Conservation (phyloP, 2,888 invertebrate species). For the Acanthosepion lycidas region DNA sequence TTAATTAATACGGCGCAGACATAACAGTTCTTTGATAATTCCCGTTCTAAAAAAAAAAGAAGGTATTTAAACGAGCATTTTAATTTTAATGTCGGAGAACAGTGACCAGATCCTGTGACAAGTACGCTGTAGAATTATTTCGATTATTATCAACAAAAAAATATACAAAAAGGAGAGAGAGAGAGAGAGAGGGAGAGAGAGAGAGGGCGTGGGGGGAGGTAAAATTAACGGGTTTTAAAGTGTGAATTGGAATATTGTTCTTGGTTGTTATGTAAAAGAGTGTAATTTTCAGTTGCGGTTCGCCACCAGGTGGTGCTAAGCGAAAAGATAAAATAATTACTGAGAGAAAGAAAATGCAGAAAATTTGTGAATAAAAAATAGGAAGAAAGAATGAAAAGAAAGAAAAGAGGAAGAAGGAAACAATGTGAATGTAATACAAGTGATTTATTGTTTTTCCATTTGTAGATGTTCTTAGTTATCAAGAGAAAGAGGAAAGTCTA, state of each 20-base stretch:
- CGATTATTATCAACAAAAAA: not conserved
- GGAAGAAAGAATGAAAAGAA: not conserved
- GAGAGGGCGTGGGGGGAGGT: not conserved
- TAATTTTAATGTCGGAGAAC: not conserved
- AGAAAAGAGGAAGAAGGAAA: not conserved
- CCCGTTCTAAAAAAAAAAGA: not conserved
- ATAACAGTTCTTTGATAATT: conserved; percentile 10
- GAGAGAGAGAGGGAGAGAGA: no score
- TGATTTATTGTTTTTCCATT: not conserved
- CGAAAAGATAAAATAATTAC: not conserved
- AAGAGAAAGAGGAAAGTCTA: not conserved
- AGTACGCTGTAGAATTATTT: conserved; percentile 16
- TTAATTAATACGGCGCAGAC: not conserved
- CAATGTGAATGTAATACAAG: not conserved
- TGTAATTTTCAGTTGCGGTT: not conserved
- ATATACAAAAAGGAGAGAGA: not conserved
- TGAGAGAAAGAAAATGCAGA: not conserved
- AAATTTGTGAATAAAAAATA: not conserved
- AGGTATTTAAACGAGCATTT: not conserved
- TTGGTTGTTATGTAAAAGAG: not conserved
- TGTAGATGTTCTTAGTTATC: not conserved
- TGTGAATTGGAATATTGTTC: conserved; percentile 20
- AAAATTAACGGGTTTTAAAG: conserved; percentile 33
- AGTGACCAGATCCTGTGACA: not conserved
- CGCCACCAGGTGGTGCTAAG: not conserved